Evolutionary conservation across 2,113 vertebrate species (phyloP).

Genomic region (Urocolius indicus): DNA sequence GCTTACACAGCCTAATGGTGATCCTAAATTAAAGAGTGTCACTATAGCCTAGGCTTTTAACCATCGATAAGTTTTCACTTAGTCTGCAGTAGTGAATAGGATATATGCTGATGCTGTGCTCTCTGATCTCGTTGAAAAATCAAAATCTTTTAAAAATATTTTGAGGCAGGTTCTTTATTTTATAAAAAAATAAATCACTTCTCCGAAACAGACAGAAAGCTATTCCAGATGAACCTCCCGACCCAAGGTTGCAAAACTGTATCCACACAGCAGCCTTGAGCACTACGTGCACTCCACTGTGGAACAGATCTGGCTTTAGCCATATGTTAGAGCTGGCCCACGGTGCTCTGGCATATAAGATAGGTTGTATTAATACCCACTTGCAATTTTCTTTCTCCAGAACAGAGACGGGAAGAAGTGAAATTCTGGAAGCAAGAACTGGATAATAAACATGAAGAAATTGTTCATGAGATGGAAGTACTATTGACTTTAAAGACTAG

Average conservation of each 20-base stretch:
- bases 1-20: no score
- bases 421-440: constrained; percentile 90
- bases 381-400: constrained; percentile 69
- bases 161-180: neutral
- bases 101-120: neutral
- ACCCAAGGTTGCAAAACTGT: neutral
- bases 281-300: neutral
- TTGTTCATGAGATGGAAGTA: constrained; percentile 79
- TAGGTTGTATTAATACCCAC: neutral
- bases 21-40: no score
- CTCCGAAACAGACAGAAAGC: neutral
- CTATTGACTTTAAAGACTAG: constrained; percentile 78
- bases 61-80: no score
- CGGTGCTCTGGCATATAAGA: neutral
- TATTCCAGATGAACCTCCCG: neutral
- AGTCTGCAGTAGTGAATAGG: neutral
- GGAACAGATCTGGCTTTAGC: neutral
- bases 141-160: neutral
- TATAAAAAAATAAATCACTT: neutral
- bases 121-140: neutral
- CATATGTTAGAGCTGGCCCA: neutral
- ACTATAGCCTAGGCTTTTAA: no score
- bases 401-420: constrained; percentile 86
- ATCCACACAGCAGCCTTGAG: neutral
- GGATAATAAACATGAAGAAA: constrained; percentile 85